Evolutionary conservation across 2,797 vertebrate genomes (phyloP), one percentile per base, ranked within the genome.

Genomic region (Cyprinodon diabolis): DNA sequence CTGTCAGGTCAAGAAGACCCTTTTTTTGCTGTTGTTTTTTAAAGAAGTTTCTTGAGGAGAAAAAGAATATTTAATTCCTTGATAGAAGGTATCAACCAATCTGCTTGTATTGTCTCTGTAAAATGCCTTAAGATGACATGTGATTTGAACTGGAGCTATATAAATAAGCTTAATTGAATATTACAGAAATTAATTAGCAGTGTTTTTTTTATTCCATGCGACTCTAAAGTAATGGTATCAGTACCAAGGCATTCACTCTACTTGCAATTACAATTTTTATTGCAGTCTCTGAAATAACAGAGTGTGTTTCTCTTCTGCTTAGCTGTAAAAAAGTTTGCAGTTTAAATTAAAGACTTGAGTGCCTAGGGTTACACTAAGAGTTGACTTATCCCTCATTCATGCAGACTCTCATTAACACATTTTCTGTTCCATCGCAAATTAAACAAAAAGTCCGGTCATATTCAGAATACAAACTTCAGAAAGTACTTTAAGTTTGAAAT

Each of bases 1-100:
- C 82, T 77, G 87, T 87, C 85, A 80, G 73, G 77, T 78, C 79
- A 51, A 68, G 23, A 9, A 1, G 52, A 60, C 43, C 17, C 47
- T 72, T 51, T 2, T 68, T 54, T 25, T 35, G 30, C 30, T 30
- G 30, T 30, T 30, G 25, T 30, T 30, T 65, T 67, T 49, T 30
- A 17, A 58, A 23, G 45, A 57, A 37, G 35, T 62, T 77, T 68
- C 30, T 62, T 30, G 35, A 72, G 54, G 3, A 79, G n/a, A 68
- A 49, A 47, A n/a, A 52, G 23, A 12, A 51, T 3, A 43, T 75
- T 66, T 30, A 30, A 25, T 52, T 15, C 23, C 13, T 69, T 83
- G 15, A 67, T 68, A 57, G n/a, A 23, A 8, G 43, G 30, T 30
- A 30, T 30, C 30, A 30, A 30, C 30, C 30, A 30, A 30, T 30